Percentiles rank a stretch among this genome's conserved stretches.
Evolutionary conservation across 2,888 invertebrate genomes (phyloP).

Genomic region (Zygogramma bicolorata): DNA sequence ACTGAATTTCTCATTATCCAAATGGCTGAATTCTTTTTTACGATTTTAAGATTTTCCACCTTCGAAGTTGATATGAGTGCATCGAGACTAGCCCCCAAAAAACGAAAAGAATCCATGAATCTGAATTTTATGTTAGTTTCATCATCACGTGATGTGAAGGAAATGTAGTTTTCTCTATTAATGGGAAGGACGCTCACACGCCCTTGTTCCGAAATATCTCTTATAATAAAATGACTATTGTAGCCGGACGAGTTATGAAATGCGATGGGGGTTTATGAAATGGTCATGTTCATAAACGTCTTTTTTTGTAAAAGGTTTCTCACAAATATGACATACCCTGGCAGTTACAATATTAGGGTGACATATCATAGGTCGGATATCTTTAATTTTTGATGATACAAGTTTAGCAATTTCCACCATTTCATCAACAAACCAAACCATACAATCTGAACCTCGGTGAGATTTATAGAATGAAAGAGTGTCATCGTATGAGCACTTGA

Average conservation of each 20-base stretch:
- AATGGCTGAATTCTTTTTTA: constrained; percentile 8
- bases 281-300: constrained; percentile 51
- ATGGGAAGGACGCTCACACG: constrained; percentile 49
- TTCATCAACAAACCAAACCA: constrained; percentile 10
- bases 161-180: constrained; percentile 55
- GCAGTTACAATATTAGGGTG: too few relatives aligned
- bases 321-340: too few relatives aligned
- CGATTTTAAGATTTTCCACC: constrained; percentile 24
- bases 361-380: too few relatives aligned
- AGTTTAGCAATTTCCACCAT: background rate
- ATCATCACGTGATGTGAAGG: background rate
- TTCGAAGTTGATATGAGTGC: too few relatives aligned
- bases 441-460: constrained; percentile 11
- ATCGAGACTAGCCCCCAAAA: too few relatives aligned
- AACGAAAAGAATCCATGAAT: constrained; percentile 24
- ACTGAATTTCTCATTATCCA: background rate
- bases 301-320: background rate
- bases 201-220: constrained; percentile 45
- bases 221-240: constrained; percentile 55
- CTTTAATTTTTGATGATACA: too few relatives aligned
- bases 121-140: too few relatives aligned
- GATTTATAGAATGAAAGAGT: too few relatives aligned
- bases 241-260: too few relatives aligned
- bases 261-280: constrained; percentile 44
- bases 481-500: too few relatives aligned